Evolutionary conservation across 1,140 invertebrate species (phyloP).

Genomic region (Achroia grisella): DNA sequence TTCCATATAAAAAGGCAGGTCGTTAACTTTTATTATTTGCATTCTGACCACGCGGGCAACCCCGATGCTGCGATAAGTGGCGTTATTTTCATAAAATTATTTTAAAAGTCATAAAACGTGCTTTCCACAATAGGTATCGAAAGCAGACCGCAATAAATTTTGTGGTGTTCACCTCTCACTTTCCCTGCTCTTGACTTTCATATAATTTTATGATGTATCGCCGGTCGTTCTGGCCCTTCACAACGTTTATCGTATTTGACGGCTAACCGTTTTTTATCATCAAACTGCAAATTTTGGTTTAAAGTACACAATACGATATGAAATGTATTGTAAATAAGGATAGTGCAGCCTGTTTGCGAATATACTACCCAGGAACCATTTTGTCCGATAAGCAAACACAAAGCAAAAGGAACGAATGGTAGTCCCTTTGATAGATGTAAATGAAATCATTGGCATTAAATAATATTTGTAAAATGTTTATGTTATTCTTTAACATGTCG

Average conservation of each 20-base stretch:
- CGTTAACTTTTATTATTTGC: constrained; percentile 16
- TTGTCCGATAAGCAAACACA: background rate
- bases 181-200: constrained; percentile 68
- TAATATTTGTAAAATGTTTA: too few species aligned
- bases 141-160: constrained; percentile 67
- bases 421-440: too few species aligned
- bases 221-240: constrained; percentile 58
- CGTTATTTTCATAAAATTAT: constrained; percentile 53
- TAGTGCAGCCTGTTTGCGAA: constrained; percentile 24
- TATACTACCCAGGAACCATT: background rate
- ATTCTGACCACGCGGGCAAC: constrained; percentile 5
- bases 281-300: constrained; percentile 47
- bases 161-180: constrained; percentile 52
- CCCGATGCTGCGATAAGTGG: constrained; percentile 27
- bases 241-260: constrained; percentile 28
- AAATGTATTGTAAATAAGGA: constrained; percentile 29
- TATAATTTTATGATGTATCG: constrained; percentile 72
- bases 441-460: too few species aligned
- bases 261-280: constrained; percentile 21
- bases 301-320: constrained; percentile 46
- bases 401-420: background rate
- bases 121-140: constrained; percentile 64
- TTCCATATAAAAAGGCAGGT: constrained; percentile 4
- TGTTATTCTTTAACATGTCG: too few species aligned
- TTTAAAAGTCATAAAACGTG: constrained; percentile 57